Evolutionary conservation across 2,888 invertebrate species (phyloP).

Genomic region (Steinernema carpocapsae): DNA sequence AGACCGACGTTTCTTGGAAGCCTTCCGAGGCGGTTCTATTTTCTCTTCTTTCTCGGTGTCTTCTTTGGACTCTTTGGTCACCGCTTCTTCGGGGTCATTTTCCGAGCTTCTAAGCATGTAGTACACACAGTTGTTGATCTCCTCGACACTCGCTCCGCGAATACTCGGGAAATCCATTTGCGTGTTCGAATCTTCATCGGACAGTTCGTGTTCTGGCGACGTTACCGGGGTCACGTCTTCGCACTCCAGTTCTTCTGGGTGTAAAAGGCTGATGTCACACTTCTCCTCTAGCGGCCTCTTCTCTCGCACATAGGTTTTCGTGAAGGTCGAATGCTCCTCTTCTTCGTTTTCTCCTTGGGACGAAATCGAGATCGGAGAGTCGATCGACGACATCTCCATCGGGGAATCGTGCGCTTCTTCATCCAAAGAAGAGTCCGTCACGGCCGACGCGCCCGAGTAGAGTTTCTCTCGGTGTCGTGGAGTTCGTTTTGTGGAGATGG

Average conservation of each 20-base stretch:
- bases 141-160: not conserved
- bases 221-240: constrained; percentile 1
- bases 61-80: no score
- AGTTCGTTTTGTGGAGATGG: no score
- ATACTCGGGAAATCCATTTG: not conserved
- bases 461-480: no score
- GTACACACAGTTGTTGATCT: not conserved
- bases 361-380: no score
- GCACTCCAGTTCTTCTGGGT: not conserved
- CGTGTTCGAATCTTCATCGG: not conserved
- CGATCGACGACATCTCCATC: no score
- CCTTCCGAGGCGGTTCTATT: no score
- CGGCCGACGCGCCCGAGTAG: not conserved
- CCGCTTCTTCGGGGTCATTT: no score
- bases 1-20: no score
- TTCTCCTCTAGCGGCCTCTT: no score
- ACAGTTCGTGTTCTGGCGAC: not conserved
- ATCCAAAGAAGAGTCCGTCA: not conserved
- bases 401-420: not conserved
- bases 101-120: no score
- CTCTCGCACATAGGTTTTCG: no score
- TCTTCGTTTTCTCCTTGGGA: not conserved
- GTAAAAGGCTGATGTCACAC: not conserved
- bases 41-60: no score
- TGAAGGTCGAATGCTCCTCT: not conserved